A percentile compares a stretch with the other conserved stretches of the same genome.
Evolutionary conservation across 2,113 vertebrate species (phyloP).

Genomic region (Sinocyclocheilus grahami): DNA sequence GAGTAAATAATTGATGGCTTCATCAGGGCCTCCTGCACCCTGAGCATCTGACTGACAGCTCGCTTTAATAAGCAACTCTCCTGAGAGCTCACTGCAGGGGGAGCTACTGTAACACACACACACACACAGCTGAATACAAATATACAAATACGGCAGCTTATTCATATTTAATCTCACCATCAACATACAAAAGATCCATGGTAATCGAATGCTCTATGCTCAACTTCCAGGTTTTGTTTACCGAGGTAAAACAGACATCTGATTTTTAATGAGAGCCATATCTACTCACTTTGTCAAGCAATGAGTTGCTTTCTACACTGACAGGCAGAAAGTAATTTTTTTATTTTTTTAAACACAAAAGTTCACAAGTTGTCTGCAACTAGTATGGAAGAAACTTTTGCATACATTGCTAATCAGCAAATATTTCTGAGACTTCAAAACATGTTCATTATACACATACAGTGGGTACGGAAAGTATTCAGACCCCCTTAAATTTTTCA

Average conservation of each 20-base stretch:
- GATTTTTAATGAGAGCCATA: conserved; percentile 28
- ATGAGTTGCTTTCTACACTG: neutral
- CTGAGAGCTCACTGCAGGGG: conserved; percentile 22
- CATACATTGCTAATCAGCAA: conserved; percentile 7
- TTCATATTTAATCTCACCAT: conserved; percentile 30
- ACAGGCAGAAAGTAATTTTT: too few species aligned
- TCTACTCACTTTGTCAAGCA: conserved; percentile 9
- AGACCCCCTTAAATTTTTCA: too few species aligned
- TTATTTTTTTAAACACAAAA: neutral
- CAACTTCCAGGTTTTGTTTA: conserved; percentile 13
- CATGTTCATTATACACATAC: neutral
- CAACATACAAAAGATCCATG: conserved; percentile 28
- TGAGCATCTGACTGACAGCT: conserved; percentile 60
- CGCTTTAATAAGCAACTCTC: conserved; percentile 54
- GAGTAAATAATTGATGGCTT: conserved; percentile 76
- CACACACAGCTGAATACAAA: neutral
- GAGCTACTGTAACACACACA: conserved; percentile 29
- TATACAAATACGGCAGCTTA: neutral
- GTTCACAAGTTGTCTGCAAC: neutral
- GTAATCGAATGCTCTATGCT: conserved; percentile 18
- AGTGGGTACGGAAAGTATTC: too few species aligned
- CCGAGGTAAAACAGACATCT: conserved; percentile 10
- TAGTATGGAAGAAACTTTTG: neutral
- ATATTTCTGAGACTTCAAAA: neutral
- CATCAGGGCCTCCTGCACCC: conserved; percentile 62